Evolutionary conservation across 2,113 vertebrate species (phyloP).

Genomic region (Xyliphius kryptos): DNA sequence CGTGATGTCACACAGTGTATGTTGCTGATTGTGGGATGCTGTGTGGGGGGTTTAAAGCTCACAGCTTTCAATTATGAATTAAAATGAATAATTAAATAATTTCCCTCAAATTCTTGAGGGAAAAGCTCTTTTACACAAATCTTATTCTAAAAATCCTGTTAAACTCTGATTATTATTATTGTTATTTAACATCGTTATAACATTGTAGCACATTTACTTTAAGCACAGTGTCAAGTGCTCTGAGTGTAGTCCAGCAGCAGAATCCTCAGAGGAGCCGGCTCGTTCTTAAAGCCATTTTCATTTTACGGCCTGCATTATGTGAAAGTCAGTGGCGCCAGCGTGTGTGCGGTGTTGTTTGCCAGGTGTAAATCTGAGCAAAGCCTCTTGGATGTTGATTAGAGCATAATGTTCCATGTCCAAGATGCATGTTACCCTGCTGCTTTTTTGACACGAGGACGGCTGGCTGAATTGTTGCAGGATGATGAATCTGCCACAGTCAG

Average conservation of each 20-base stretch:
- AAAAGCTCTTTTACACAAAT: too few species aligned
- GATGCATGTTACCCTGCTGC: conserved; percentile 42
- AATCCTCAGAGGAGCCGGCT: background rate
- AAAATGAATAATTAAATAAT: too few species aligned
- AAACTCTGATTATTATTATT: too few species aligned
- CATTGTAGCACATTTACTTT: too few species aligned
- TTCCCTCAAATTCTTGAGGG: too few species aligned
- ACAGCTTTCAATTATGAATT: too few species aligned
- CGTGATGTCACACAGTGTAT: too few species aligned
- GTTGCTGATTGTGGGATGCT: too few species aligned
- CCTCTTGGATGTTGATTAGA: conserved; percentile 46
- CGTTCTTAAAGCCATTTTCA: background rate
- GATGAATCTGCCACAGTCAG: conserved; percentile 44
- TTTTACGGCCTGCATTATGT: background rate
- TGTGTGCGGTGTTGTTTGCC: conserved; percentile 11
- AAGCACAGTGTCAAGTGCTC: background rate
- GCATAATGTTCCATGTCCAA: conserved; percentile 38
- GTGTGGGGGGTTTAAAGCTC: too few species aligned
- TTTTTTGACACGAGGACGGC: conserved; percentile 35
- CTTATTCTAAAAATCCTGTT: too few species aligned
- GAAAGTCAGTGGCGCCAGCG: background rate
- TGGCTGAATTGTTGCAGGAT: conserved; percentile 51
- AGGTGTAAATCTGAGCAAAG: conserved; percentile 31
- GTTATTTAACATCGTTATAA: too few species aligned
- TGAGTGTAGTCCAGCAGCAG: background rate